Conservation (phyloP, 2,888 invertebrate species). For the Patella caerulea region DNA sequence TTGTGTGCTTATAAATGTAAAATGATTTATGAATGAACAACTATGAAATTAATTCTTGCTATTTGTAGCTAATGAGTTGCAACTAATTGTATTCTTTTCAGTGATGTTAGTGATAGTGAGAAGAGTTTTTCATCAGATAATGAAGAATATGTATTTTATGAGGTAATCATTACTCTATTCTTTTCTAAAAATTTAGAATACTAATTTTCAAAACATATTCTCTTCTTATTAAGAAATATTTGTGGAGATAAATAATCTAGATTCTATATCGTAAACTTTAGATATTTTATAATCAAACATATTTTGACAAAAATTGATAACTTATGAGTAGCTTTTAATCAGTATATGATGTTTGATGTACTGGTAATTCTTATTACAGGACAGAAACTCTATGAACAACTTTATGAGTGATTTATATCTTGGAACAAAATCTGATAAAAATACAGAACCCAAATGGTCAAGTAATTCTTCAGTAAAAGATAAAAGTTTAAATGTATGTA, state of each 20-base stretch:
- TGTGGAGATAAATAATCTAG: too few relatives aligned
- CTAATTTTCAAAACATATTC: too few relatives aligned
- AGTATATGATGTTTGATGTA: too few relatives aligned
- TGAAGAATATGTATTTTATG: conserved; percentile 37
- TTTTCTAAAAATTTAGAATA: too few relatives aligned
- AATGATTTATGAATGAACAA: neutral
- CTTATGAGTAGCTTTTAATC: too few relatives aligned
- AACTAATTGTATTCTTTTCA: conserved; percentile 15
- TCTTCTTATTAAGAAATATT: too few relatives aligned
- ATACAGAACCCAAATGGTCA: neutral
- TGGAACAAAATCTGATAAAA: conserved; percentile 30
- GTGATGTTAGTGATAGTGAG: conserved; percentile 31
- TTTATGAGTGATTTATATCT: conserved; percentile 63
- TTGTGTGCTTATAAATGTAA: neutral
- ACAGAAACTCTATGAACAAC: conserved; percentile 62
- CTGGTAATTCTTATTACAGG: conserved; percentile 41
- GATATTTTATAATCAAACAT: too few relatives aligned
- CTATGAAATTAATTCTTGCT: neutral
- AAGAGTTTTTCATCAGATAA: conserved; percentile 44
- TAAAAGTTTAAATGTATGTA: neutral
- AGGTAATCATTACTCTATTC: conserved; percentile 27
- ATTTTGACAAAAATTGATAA: too few relatives aligned
- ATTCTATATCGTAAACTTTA: too few relatives aligned
- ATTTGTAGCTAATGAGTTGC: too few relatives aligned
- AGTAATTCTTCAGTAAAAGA: neutral